Evolutionary conservation across 1,140 invertebrate genomes (phyloP).

Genomic region (Magallana ariakensis): DNA sequence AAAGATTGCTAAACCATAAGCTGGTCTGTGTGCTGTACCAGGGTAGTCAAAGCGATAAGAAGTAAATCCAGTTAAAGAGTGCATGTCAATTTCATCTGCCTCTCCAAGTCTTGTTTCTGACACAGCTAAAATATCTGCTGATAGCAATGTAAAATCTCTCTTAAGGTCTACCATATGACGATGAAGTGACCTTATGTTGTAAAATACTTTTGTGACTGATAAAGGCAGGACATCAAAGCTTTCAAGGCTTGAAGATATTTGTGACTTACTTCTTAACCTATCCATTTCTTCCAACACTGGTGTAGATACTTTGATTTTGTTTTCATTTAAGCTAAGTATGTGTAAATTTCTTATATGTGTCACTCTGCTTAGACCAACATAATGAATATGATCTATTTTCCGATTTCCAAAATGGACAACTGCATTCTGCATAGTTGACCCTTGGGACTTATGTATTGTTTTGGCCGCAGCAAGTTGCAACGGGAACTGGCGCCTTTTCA

Average conservation of each 20-base stretch:
- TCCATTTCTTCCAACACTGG: constrained; percentile 38
- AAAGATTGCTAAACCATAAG: constrained; percentile 21
- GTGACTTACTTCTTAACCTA: constrained; percentile 33
- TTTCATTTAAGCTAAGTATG: constrained; percentile 48
- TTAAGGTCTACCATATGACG: constrained; percentile 12
- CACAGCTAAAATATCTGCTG: constrained; percentile 29
- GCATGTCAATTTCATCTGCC: constrained; percentile 19
- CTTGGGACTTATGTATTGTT: constrained; percentile 49
- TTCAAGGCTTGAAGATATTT: constrained; percentile 18
- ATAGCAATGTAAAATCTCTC: neutral
- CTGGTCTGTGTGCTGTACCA: neutral
- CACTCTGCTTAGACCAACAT: constrained; percentile 50
- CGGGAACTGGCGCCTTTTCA: constrained; percentile 43
- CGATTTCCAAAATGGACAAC: constrained; percentile 44
- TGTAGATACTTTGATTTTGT: constrained; percentile 45
- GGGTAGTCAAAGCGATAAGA: neutral
- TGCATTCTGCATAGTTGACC: constrained; percentile 34
- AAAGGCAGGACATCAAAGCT: neutral
- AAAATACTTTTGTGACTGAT: neutral
- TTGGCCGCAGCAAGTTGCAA: constrained; percentile 35
- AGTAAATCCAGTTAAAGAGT: neutral
- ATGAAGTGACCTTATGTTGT: constrained; percentile 38
- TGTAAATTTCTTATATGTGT: constrained; percentile 5
- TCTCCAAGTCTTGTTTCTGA: neutral
- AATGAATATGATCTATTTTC: constrained; percentile 49